Percentiles rank a stretch among this genome's conserved stretches.
Evolutionary conservation across 2,888 invertebrate species (phyloP).

Genomic region (Esperia sulphurella): DNA sequence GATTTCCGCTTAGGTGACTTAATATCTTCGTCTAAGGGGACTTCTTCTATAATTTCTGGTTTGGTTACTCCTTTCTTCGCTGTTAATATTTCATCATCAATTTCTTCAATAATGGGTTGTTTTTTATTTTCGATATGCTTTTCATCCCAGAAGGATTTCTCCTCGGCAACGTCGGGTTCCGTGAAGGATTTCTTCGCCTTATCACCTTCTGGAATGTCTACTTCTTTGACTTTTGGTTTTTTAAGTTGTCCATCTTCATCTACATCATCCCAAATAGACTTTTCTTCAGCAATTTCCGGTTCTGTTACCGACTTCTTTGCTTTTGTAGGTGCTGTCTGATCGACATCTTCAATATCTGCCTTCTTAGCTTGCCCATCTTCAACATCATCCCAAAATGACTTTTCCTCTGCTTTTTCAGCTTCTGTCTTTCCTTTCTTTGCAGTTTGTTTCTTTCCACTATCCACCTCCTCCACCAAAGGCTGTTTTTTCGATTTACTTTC

Average conservation of each 20-base stretch:
- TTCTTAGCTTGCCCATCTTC: constrained; percentile 38
- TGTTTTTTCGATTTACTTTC: constrained; percentile 41
- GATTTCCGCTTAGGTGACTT: constrained; percentile 65
- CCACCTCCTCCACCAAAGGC: constrained; percentile 39
- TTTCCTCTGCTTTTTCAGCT: constrained; percentile 43
- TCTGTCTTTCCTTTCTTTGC: constrained; percentile 45
- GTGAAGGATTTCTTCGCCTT: constrained; percentile 46
- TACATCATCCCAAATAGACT: constrained; percentile 40
- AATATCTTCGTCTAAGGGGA: constrained; percentile 50
- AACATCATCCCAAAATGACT: constrained; percentile 54
- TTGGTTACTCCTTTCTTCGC: constrained; percentile 50
- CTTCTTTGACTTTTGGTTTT: constrained; percentile 34
- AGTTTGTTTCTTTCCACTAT: constrained; percentile 32
- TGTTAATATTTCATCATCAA: constrained; percentile 40
- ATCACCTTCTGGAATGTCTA: constrained; percentile 29
- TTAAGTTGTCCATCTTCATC: constrained; percentile 30
- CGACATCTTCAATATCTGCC: constrained; percentile 36
- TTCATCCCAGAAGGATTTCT: constrained; percentile 64
- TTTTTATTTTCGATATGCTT: constrained; percentile 53
- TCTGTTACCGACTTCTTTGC: constrained; percentile 35
- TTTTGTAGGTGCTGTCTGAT: constrained; percentile 24
- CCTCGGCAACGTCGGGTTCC: constrained; percentile 48
- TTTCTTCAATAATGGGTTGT: constrained; percentile 46
- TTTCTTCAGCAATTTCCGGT: constrained; percentile 35
- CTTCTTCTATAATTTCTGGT: constrained; percentile 59